phyloP scores from a whole-genome alignment of 2,888 invertebrate species.

The Pecten maximus region DNA sequence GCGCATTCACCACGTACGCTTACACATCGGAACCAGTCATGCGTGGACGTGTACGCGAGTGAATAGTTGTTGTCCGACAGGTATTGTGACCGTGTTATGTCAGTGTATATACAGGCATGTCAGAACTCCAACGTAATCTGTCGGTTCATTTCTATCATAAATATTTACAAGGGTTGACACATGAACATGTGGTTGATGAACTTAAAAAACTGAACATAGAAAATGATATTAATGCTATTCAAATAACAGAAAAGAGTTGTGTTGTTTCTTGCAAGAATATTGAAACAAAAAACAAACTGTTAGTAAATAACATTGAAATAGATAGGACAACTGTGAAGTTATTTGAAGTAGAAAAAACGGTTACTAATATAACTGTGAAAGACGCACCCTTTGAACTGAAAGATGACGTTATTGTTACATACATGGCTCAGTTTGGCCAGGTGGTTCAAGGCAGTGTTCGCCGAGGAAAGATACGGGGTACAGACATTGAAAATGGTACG shows the following conservation, averaged over 20 bases:
- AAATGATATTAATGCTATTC: background rate
- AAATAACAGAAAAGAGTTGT: slow-evolving; percentile 8
- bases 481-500: too few relatives aligned
- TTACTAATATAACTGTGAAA: slow-evolving; percentile 40
- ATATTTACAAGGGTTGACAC: slow-evolving; percentile 11
- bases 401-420: background rate
- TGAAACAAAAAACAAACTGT: background rate
- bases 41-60: background rate
- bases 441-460: slow-evolving; percentile 23
- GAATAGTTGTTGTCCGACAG: background rate
- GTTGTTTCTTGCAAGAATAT: background rate
- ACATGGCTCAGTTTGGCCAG: slow-evolving; percentile 36
- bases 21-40: background rate
- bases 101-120: background rate
- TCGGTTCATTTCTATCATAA: slow-evolving; percentile 18
- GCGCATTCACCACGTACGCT: background rate
- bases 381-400: slow-evolving; percentile 37
- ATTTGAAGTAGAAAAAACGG: slow-evolving; percentile 7
- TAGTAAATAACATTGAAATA: slow-evolving; percentile 2
- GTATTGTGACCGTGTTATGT: background rate
- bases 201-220: background rate
- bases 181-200: background rate
- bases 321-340: background rate
- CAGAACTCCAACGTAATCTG: slow-evolving; percentile 5
- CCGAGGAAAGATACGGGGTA: slow-evolving; percentile 38